Evolutionary conservation across 2,797 vertebrate genomes (phyloP), one percentile per base, ranked within the genome.

Genomic region (Scarus forsteni): DNA sequence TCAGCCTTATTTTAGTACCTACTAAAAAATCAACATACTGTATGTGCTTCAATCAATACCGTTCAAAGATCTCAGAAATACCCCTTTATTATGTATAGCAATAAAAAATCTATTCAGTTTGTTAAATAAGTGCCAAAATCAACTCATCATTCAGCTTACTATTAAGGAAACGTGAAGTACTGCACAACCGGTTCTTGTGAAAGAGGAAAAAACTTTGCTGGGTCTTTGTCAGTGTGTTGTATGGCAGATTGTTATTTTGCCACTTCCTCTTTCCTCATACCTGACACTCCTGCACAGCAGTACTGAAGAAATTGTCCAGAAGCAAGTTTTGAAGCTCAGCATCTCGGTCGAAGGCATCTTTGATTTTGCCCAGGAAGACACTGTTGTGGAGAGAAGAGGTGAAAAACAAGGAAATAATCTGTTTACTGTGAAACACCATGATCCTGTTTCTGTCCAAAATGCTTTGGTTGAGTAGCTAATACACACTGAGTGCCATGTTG

Each of bases 311-410:
- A 65, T 73, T 77, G 70, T 99, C 96, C 59, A 99, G 85, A 60
- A 99, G 92, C 48, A 99, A 89, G 85, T 95, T 99, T 92, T 97
- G 96, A 62, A 99, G 95, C 1, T 93, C 89, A 0, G 94, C 71
- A 64, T 97, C 95, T 36, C 94, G 85, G 84, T 98, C 98, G 71
- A 99, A 99, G 0, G 98, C 98, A 56, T 99, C 97, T 88, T 98
- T 99, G 89, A 99, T 99, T 91, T 98, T 96, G 27, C 96, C 98
- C 75, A 99, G 90, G 92, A 99, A 99, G 13, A 96, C 97, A 55
- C 98, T 99, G 89, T 12, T 40, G 63, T 16, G 15, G n/a, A 56
- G 7, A 27, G 19, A 19, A 60, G 40, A 73, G 54, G 13, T 1
- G 14, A 53, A 8, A 42, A 16, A 46, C 6, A 42, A 48, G 34